These are phyloP conservation scores for Percopsis transmontana DNA, from an alignment of 2,113 vertebrate species.

Conservation along the genomic window DNA sequence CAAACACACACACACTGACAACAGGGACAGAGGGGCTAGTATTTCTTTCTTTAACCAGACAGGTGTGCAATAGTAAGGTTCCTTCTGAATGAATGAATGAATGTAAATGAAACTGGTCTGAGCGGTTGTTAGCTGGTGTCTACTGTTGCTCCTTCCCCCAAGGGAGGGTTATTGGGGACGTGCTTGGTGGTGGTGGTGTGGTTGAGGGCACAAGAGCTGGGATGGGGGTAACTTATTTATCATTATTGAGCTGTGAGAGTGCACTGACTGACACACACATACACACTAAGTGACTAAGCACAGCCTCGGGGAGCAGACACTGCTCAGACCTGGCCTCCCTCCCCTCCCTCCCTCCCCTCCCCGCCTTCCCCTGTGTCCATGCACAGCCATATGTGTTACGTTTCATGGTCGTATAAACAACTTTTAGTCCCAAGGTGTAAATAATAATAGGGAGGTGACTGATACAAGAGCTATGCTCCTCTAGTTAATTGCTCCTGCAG, in stretches of 20 bases:
- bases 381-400: constrained; percentile 19
- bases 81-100: constrained; percentile 5
- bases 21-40: constrained; percentile 44
- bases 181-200: not conserved
- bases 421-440: no score
- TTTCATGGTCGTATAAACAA: not conserved
- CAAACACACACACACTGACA: constrained; percentile 62
- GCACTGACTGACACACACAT: constrained; percentile 37
- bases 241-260: constrained; percentile 73
- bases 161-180: constrained; percentile 43
- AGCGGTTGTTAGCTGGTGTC: constrained; percentile 63
- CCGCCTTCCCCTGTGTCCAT: constrained; percentile 19
- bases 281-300: constrained; percentile 1
- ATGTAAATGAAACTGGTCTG: constrained; percentile 54
- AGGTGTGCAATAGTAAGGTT: not conserved
- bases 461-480: no score
- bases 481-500: no score
- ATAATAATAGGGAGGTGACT: no score
- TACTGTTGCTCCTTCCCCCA: constrained; percentile 71
- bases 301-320: constrained; percentile 64
- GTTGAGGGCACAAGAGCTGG: constrained; percentile 47
- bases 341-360: constrained; percentile 1
- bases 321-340: constrained; percentile 54
- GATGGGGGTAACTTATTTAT: constrained; percentile 74
- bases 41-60: not conserved